phyloP scores from a whole-genome alignment of 2,113 vertebrate genomes.

The Chloropsis cyanopogon region DNA sequence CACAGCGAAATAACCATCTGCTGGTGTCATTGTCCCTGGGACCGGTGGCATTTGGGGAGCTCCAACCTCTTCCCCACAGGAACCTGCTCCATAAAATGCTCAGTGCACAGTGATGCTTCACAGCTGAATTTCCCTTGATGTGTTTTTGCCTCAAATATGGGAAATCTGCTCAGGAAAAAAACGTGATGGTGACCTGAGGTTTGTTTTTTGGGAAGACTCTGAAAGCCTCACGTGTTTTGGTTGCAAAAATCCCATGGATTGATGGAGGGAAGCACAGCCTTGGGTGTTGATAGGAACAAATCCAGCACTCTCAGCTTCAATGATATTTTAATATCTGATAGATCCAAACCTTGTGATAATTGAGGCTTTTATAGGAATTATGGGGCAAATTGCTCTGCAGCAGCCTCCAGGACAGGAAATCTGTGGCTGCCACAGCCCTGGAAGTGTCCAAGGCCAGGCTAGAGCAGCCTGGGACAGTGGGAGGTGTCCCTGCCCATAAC shows the following conservation, averaged over 20 bases:
- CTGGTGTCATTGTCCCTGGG: background rate
- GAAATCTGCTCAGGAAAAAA: background rate
- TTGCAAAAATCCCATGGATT: background rate
- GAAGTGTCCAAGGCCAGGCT: background rate
- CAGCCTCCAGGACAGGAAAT: no score
- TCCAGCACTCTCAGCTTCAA: background rate
- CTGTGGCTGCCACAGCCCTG: background rate
- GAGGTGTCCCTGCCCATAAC: background rate
- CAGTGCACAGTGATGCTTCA: background rate
- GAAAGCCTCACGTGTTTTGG: background rate
- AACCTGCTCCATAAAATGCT: background rate
- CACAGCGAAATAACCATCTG: background rate
- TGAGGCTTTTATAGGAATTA: background rate
- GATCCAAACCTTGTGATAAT: background rate
- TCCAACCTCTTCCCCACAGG: background rate
- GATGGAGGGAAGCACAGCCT: background rate
- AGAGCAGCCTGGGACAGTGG: rapidly evolving
- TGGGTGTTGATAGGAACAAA: background rate
- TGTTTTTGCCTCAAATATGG: background rate
- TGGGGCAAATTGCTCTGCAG: rapidly evolving
- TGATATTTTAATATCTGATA: no score
- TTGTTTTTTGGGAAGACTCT: background rate
- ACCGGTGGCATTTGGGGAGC: background rate
- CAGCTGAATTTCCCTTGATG: background rate
- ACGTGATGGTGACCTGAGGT: rapidly evolving